A percentile compares a stretch with the other conserved stretches of the same genome.
phyloP scores from a whole-genome alignment of 23 tunicate species.

The Phallusia fumigata region DNA sequence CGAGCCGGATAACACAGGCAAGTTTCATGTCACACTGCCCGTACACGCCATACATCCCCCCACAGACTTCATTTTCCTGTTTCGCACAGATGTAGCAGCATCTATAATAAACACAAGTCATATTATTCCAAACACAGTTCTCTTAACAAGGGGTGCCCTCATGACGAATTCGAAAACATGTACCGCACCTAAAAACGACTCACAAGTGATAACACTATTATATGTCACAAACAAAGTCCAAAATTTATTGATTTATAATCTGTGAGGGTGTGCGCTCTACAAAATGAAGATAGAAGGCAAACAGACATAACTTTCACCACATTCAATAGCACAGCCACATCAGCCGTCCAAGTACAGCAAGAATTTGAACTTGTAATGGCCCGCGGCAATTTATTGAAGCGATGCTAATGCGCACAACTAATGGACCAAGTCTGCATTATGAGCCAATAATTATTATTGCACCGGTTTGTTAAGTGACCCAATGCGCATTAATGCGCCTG shows the following conservation, averaged over 20 bases:
- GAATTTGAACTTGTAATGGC: conserved; percentile 14
- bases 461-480: conserved; percentile 3
- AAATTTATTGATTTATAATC: no score
- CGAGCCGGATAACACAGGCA: conserved; percentile 7
- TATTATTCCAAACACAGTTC: not conserved
- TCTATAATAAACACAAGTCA: not conserved
- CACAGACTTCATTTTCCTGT: conserved; percentile 25
- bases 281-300: no score
- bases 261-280: no score
- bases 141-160: no score
- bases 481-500: not conserved
- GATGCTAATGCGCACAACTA: conserved; percentile 8
- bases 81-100: conserved; percentile 32
- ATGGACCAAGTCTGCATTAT: not conserved
- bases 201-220: no score
- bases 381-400: conserved; percentile 16
- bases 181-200: no score
- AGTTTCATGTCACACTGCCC: conserved; percentile 21
- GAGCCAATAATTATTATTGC: not conserved
- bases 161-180: no score
- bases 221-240: no score
- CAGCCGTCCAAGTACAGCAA: not conserved
- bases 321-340: no score
- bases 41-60: conserved; percentile 14
- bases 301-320: no score